These are phyloP conservation scores for Bufo gargarizans DNA, from an alignment of 2,113 vertebrate genomes.

Conservation along the genomic window DNA sequence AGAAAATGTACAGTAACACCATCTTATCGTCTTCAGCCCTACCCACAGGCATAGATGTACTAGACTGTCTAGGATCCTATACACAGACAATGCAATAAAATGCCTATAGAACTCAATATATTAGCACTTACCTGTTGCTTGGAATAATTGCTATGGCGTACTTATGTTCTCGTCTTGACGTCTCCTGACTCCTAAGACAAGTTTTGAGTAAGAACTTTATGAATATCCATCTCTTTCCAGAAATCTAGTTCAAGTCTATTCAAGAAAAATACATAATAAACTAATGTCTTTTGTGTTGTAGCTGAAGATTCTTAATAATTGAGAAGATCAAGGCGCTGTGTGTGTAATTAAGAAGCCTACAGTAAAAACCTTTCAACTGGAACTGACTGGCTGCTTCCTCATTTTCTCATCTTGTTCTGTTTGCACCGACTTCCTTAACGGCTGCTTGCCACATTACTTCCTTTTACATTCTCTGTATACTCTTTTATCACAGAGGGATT, in stretches of 20 bases:
- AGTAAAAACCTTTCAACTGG: conserved; percentile 41
- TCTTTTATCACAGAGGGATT: conserved; percentile 17
- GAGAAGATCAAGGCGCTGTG: neutral
- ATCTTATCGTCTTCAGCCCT: neutral
- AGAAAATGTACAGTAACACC: neutral
- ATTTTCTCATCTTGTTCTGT: conserved; percentile 44
- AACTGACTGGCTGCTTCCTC: conserved; percentile 51
- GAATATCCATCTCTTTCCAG: conserved; percentile 2
- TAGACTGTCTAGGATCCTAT: neutral
- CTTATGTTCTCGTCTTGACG: neutral
- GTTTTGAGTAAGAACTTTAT: neutral
- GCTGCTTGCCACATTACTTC: conserved; percentile 56
- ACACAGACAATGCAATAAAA: neutral
- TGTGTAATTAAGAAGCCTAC: neutral
- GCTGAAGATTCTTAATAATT: neutral
- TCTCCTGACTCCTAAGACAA: conserved; percentile 3
- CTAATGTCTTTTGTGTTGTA: neutral
- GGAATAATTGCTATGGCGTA: neutral
- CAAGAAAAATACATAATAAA: neutral
- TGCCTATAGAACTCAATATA: neutral
- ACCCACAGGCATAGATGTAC: neutral
- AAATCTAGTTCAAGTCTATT: neutral
- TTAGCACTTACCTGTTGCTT: neutral
- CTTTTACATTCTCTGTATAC: conserved; percentile 47
- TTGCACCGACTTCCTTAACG: conserved; percentile 53